Evolutionary conservation across 2,888 invertebrate genomes (phyloP), one percentile per base, ranked within the genome.

Genomic region (Philereme transversata): DNA sequence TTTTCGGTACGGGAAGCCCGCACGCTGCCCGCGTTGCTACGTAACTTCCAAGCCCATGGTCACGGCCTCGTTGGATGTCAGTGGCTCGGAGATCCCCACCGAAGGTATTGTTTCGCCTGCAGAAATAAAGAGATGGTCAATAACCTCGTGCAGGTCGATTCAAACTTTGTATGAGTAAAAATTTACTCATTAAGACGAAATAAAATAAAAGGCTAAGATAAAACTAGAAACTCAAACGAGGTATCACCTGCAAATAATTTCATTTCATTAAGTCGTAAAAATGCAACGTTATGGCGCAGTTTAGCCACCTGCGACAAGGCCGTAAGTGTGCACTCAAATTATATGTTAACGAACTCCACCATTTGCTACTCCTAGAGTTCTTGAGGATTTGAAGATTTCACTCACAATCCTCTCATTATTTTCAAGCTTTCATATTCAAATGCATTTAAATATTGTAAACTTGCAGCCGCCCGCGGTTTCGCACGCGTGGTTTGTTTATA

Each of bases 1-100:
- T 86, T 33, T 86, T 85, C 0, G 96, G 97, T 50, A 94, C 94
- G 0, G 93, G 93, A 7, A 97, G 84, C 0, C 96, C 96, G 76
- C 97, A 97, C 67, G 95, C 95, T 7, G 95, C 94, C 57, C 99
- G 93, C 75, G 95, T 95, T 60, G 95, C 94, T 62, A 96, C 95
- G 84, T 98, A 98, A 0, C 95, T 94, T 4, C 96, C 96, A 40
- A 98, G 88, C 8, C 96, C 97, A 76, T 98, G 97, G 83, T 98
- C 98, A 51, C 98, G 94, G 68, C 96, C 96, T 66, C 98, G 94
- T 81, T 98, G 97, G 65, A 98, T 95, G 77, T 97, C 97, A 40
- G 95, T 94, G 0, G 97, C 95, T 47, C 96, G 94, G 62, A 98
- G 88, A 83, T 98, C 98, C 7, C 94, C 89, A 0, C 98, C 98